phyloP scores from a whole-genome alignment of 1,140 invertebrate genomes.

The Apis dorsata region DNA sequence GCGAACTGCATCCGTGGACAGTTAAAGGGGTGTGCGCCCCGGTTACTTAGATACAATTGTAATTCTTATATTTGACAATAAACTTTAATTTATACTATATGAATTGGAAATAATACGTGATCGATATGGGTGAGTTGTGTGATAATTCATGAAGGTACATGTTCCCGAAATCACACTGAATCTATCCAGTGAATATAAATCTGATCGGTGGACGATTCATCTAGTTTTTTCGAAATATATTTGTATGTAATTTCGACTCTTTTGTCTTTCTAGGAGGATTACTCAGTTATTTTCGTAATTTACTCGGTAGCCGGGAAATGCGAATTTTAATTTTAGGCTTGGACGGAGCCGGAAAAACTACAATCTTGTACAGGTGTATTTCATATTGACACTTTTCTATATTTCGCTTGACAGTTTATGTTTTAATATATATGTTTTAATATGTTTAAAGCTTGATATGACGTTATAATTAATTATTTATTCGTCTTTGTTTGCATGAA shows the following conservation, averaged over 20 bases:
- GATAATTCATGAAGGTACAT: constrained; percentile 22
- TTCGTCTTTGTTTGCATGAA: background rate
- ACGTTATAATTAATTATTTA: background rate
- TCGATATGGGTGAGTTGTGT: constrained; percentile 71
- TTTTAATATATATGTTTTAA: constrained; percentile 1
- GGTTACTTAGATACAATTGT: constrained; percentile 50
- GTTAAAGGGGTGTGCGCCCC: constrained; percentile 56
- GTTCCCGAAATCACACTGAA: background rate
- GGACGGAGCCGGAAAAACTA: constrained; percentile 99
- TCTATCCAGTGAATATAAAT: constrained; percentile 30
- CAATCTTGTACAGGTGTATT: constrained; percentile 93
- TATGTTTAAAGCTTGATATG: too few relatives aligned
- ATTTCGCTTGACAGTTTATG: constrained; percentile 40
- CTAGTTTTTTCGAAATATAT: background rate
- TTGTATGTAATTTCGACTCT: constrained; percentile 13
- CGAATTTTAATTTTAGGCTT: constrained; percentile 98
- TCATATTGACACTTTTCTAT: constrained; percentile 44
- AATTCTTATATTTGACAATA: constrained; percentile 64
- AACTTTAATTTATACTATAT: constrained; percentile 59
- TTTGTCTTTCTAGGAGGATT: constrained; percentile 88
- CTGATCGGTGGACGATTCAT: background rate
- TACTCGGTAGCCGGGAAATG: constrained; percentile 97
- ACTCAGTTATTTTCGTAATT: constrained; percentile 95
- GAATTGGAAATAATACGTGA: constrained; percentile 66
- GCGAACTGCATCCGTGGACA: constrained; percentile 46